phyloP scores from a whole-genome alignment of 2,888 invertebrate species.

The Glaucopsyche alexis region DNA sequence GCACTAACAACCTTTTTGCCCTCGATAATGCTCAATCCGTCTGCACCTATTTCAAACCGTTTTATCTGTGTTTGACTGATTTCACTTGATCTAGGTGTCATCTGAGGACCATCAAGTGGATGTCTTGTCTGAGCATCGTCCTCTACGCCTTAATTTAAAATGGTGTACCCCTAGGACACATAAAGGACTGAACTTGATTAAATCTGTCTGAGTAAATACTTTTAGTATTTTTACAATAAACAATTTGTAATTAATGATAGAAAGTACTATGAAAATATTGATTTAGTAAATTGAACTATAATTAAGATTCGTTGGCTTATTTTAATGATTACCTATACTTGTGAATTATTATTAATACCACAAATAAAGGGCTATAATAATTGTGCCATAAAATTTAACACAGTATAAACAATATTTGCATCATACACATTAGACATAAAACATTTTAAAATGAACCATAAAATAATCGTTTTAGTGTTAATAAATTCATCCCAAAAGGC shows the following conservation, averaged over 20 bases:
- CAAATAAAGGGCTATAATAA: too few species aligned
- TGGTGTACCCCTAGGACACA: background rate
- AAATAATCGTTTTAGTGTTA: background rate
- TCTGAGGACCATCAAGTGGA: background rate
- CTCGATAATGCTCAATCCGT: background rate
- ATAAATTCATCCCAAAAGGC: conserved; percentile 22
- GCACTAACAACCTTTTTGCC: background rate
- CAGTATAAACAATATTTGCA: too few species aligned
- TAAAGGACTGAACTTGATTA: background rate
- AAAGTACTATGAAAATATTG: background rate
- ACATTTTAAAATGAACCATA: background rate
- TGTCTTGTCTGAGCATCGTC: background rate
- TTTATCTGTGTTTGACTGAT: conserved; percentile 10
- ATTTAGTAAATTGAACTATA: background rate
- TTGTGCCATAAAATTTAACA: too few species aligned
- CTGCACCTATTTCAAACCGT: background rate
- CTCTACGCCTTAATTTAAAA: conserved; percentile 13
- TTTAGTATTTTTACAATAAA: background rate
- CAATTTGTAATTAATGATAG: background rate
- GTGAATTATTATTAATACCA: too few species aligned
- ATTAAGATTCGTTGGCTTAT: too few species aligned
- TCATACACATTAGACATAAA: background rate
- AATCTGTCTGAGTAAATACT: conserved; percentile 9
- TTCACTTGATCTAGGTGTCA: background rate
- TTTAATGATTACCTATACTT: too few species aligned